These are phyloP conservation scores for Stylophora pistillata DNA, from an alignment of 64 coral and sea anemone genomes.

Conservation along the genomic window DNA sequence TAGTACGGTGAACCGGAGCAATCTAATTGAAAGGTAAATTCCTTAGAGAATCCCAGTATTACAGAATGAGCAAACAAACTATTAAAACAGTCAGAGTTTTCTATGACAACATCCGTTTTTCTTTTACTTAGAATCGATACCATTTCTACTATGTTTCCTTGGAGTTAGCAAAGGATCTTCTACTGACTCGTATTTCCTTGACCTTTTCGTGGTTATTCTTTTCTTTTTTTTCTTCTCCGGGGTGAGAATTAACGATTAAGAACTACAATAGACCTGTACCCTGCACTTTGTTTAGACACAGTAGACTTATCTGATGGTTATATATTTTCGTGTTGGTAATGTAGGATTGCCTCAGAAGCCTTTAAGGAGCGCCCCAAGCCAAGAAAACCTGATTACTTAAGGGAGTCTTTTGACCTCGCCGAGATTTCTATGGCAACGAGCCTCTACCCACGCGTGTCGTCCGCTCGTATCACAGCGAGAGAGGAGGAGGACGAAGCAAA, in stretches of 20 bases:
- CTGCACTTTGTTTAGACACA: too few species aligned
- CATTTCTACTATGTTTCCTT: too few species aligned
- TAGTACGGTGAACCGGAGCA: too few species aligned
- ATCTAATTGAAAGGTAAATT: too few species aligned
- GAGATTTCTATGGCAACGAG: constrained; percentile 16
- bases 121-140: background rate
- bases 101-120: background rate
- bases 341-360: constrained; percentile 35
- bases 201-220: too few species aligned
- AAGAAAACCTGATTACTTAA: constrained; percentile 82
- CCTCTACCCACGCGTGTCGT: background rate
- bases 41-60: too few species aligned
- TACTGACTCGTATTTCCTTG: too few species aligned
- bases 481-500: constrained; percentile 31
- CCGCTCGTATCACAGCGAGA: background rate
- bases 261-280: background rate
- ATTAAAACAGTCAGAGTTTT: background rate
- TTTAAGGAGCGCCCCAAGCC: constrained; percentile 72
- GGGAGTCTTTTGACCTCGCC: constrained; percentile 82
- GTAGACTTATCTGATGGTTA: background rate
- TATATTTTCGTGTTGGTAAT: background rate
- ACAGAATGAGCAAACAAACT: too few species aligned
- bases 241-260: too few species aligned
- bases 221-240: too few species aligned
- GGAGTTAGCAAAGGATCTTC: too few species aligned